These are phyloP conservation scores for Tenebrio molitor DNA, from an alignment of 1,140 invertebrate genomes.

Conservation along the genomic window DNA sequence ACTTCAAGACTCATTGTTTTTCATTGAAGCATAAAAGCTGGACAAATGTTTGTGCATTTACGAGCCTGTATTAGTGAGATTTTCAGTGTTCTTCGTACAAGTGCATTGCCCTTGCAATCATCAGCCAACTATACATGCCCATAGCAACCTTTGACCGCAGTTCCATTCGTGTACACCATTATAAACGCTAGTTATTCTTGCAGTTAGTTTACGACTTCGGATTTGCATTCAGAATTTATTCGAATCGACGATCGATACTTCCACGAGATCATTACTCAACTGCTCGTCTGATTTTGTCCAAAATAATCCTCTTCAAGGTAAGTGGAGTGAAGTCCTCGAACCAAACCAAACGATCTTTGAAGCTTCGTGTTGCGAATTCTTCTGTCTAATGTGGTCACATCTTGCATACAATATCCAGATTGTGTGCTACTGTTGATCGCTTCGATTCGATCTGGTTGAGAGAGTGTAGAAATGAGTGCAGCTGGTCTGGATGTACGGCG, in stretches of 20 bases:
- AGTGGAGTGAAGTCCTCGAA: too few species aligned
- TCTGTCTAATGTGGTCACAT: too few species aligned
- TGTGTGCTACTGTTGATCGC: too few species aligned
- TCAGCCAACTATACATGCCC: slow-evolving; percentile 27
- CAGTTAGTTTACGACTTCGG: neutral
- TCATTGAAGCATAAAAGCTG: slow-evolving; percentile 19
- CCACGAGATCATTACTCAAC: neutral
- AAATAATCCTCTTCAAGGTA: too few species aligned
- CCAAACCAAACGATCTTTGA: too few species aligned
- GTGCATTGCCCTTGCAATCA: slow-evolving; percentile 34
- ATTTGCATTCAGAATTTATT: slow-evolving; percentile 23
- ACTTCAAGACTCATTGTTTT: slow-evolving; percentile 23
- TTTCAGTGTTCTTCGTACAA: slow-evolving; percentile 28
- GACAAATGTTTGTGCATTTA: slow-evolving; percentile 1
- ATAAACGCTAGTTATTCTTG: slow-evolving; percentile 1
- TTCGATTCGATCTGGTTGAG: too few species aligned
- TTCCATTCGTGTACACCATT: slow-evolving; percentile 20
- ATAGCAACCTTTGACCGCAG: slow-evolving; percentile 30
- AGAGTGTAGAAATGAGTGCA: neutral
- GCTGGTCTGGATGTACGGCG: neutral
- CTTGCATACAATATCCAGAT: too few species aligned
- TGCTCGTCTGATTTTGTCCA: too few species aligned
- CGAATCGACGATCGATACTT: neutral
- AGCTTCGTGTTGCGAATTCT: too few species aligned
- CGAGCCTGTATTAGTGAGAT: slow-evolving; percentile 8